A percentile compares a stretch with the other conserved stretches of the same genome.
These are phyloP conservation scores for Equus przewalskii DNA, from an alignment of 2,113 vertebrate species.

Conservation along the genomic window DNA sequence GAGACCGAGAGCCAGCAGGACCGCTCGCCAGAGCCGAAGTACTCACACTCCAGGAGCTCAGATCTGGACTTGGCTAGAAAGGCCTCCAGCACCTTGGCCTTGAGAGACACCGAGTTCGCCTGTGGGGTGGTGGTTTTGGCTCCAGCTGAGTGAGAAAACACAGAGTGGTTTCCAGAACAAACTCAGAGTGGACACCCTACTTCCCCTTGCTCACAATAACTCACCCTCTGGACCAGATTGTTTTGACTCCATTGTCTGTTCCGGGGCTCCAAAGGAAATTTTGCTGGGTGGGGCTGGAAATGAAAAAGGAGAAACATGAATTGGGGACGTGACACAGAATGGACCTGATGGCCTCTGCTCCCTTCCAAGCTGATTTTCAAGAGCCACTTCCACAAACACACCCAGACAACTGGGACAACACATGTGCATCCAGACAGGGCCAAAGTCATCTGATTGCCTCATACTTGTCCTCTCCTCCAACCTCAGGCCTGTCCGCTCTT, in stretches of 20 bases:
- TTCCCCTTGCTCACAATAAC: neutral
- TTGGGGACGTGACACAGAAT: neutral
- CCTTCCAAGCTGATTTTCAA: neutral
- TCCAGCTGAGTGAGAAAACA: neutral
- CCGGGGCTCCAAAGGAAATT: neutral
- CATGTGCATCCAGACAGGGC: neutral
- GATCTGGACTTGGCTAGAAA: conserved; percentile 86
- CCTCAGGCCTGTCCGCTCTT: neutral
- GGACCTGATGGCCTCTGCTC: neutral
- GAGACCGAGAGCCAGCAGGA: rapidly evolving
- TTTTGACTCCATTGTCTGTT: neutral
- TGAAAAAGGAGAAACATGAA: neutral
- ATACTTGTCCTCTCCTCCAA: neutral
- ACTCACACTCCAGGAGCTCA: conserved; percentile 94
- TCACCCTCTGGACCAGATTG: neutral
- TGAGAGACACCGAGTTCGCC: rapidly evolving
- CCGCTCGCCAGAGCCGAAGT: rapidly evolving
- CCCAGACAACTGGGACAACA: neutral
- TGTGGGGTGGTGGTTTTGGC: rapidly evolving
- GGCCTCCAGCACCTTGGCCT: conserved; percentile 62
- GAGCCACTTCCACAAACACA: neutral
- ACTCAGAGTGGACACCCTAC: neutral
- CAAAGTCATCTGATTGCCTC: rapidly evolving
- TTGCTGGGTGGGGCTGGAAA: neutral
- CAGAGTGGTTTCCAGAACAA: neutral